phyloP scores from a whole-genome alignment of 2,113 vertebrate genomes.

The Labeo catla region DNA sequence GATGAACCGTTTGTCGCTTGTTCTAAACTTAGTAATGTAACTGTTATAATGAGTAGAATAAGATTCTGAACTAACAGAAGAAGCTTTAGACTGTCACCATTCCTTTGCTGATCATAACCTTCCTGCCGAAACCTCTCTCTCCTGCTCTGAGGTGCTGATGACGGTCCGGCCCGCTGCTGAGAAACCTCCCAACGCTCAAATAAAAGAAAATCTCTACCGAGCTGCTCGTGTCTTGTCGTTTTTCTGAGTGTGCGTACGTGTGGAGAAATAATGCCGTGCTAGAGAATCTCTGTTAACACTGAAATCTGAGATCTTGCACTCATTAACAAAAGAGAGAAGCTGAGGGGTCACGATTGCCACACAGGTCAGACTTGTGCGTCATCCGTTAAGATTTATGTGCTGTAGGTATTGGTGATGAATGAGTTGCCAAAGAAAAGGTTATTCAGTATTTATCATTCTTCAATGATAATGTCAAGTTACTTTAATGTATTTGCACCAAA shows the following conservation, averaged over 20 bases:
- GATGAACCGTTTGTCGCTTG: slow-evolving; percentile 38
- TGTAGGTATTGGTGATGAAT: background rate
- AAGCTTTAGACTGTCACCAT: slow-evolving; percentile 49
- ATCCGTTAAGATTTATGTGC: background rate
- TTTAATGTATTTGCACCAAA: too few species aligned
- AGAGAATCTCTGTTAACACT: background rate
- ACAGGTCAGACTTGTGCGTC: background rate
- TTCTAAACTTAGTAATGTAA: slow-evolving; percentile 33
- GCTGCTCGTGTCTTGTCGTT: background rate
- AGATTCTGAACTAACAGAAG: slow-evolving; percentile 41
- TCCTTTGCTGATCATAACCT: slow-evolving; percentile 46
- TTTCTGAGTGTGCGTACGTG: background rate
- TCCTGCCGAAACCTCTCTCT: slow-evolving; percentile 66
- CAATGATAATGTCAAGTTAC: too few species aligned
- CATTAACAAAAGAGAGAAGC: background rate
- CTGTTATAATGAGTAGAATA: slow-evolving; percentile 42
- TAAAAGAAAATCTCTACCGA: slow-evolving; percentile 40
- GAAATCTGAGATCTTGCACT: background rate
- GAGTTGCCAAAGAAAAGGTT: background rate
- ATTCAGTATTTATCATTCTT: background rate
- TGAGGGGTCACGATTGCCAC: background rate
- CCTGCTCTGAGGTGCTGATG: slow-evolving; percentile 60
- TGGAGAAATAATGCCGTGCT: background rate
- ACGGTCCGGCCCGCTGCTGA: slow-evolving; percentile 48
- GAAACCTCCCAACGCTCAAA: slow-evolving; percentile 55